Evolutionary conservation across 2,797 vertebrate species (phyloP).

Genomic region (Stomatorhinus walkeri): DNA sequence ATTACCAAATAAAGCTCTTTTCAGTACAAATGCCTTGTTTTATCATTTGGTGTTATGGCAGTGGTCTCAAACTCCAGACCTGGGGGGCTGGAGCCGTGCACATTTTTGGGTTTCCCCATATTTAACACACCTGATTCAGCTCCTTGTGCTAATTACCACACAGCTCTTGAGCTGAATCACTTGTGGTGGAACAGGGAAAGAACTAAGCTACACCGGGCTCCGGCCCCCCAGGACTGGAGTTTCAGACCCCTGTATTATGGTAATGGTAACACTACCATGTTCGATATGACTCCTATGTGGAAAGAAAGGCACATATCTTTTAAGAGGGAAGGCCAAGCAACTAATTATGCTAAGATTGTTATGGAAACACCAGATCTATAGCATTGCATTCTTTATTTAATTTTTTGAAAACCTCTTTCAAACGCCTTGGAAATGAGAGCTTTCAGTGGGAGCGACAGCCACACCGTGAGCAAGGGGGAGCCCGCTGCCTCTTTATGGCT

Average conservation of each 20-base stretch:
- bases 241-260: not conserved
- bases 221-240: too few species aligned
- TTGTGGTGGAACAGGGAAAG: too few species aligned
- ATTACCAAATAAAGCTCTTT: not conserved
- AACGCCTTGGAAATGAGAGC: not conserved
- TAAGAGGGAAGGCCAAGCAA: not conserved
- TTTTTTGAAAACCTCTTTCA: not conserved
- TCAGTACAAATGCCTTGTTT: not conserved
- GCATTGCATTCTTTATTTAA: not conserved
- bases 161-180: too few species aligned
- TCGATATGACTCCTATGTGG: not conserved
- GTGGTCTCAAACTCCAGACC: too few species aligned
- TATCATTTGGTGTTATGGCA: not conserved
- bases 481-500: not conserved
- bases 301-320: not conserved
- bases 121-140: too few species aligned
- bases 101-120: too few species aligned
- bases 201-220: too few species aligned
- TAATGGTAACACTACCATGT: not conserved
- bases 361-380: not conserved
- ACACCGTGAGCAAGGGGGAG: not conserved
- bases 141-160: too few species aligned
- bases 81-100: too few species aligned
- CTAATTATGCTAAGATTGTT: not conserved
- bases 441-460: not conserved